Evolutionary conservation across 37 sponge, comb jelly and placozoan species (phyloP).

Genomic region (Halisarca cf. caerulea): DNA sequence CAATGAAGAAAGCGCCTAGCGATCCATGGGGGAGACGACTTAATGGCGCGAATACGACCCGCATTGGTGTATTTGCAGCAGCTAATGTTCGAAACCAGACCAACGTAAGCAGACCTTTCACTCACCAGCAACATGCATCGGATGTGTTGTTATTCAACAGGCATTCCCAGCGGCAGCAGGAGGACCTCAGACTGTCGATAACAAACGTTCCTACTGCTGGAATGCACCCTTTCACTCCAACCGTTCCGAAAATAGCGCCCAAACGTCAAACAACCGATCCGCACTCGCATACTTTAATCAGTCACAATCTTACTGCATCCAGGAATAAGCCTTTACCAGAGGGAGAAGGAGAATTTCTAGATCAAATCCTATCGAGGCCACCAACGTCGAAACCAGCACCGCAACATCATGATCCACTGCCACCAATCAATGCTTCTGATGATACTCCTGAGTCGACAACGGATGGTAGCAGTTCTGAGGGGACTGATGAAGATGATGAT

Average conservation of each 20-base stretch:
- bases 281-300: background rate
- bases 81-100: too few relatives aligned
- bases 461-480: background rate
- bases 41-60: background rate
- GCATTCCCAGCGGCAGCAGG: background rate
- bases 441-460: too few relatives aligned
- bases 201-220: background rate
- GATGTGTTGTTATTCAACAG: background rate
- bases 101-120: background rate
- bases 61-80: background rate
- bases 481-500: background rate
- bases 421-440: background rate
- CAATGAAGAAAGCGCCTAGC: background rate
- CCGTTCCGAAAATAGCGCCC: background rate
- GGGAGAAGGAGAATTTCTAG: background rate
- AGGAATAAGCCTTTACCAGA: background rate
- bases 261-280: background rate
- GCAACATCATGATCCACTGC: background rate
- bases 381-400: background rate
- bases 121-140: background rate
- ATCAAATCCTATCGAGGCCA: background rate
- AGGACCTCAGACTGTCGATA: background rate
- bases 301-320: background rate
- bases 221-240: constrained; percentile 7
- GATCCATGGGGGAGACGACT: constrained; percentile 13